Evolutionary conservation across 2,888 invertebrate species (phyloP).

Genomic region (Drosophila cognata): DNA sequence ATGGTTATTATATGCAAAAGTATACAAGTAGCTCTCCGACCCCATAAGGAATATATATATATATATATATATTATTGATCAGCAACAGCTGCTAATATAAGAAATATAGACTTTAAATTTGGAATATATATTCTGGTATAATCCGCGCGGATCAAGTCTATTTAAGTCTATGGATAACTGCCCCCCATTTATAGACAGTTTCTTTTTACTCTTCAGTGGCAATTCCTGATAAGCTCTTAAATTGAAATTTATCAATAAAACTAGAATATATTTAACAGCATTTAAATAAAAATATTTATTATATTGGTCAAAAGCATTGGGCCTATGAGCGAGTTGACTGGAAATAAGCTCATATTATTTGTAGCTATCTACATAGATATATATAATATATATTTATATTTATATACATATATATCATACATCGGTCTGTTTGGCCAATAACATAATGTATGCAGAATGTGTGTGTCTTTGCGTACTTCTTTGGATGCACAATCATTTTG

Average conservation of each 20-base stretch:
- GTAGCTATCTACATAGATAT: neutral
- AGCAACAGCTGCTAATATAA: neutral
- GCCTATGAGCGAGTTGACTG: neutral
- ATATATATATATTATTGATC: neutral
- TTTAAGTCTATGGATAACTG: neutral
- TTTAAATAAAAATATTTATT: neutral
- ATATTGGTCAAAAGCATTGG: neutral
- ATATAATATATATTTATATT: neutral
- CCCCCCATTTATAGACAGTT: neutral
- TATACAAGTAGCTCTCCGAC: neutral
- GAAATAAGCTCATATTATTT: neutral
- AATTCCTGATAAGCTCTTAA: no score
- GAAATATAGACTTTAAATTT: neutral
- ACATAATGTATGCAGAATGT: neutral
- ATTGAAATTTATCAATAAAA: neutral
- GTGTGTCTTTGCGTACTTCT: slow-evolving; percentile 5
- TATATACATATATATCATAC: neutral
- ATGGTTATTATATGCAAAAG: neutral
- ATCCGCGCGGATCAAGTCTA: neutral
- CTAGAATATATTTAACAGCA: neutral
- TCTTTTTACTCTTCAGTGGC: no score
- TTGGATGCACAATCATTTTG: slow-evolving; percentile 50
- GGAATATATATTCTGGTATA: neutral
- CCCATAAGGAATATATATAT: neutral
- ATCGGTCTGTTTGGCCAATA: neutral